Base-by-base conservation (phyloP, 1,140 invertebrate genomes). In the Hydropsyche tenuis region DNA sequence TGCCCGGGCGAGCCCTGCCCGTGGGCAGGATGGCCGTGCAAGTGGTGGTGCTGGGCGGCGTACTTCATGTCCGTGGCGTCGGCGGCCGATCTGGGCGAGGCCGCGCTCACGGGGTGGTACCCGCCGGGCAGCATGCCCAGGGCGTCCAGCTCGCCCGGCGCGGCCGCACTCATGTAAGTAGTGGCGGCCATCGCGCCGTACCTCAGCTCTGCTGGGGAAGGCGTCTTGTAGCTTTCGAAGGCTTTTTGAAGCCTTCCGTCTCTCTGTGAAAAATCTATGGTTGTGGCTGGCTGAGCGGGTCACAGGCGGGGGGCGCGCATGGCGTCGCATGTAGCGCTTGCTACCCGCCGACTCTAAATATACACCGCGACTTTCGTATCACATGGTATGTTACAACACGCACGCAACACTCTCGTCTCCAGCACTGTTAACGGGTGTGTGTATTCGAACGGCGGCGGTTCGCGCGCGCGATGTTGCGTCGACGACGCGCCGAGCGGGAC, bases 41-140 rank as follows among this genome's bases (percentile, higher is more conserved):
- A 90, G 88, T 86, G 87, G 81, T 92, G 90, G 80, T 93, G 92
- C 77, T 91, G 90, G 76, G 91, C 88, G 88, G 94, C 91, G 84
- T 97, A 97, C 85, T 97, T 97, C 94, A 97, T 96, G 83, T 97
- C 95, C 79, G 90, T 91, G 78, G 92, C 91, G 86, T 93, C 89
- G 81, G 92, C 89, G 79, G 89, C 89, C 78, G 90, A 92, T 78
- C 92, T 88, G 81, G 92, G 92, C 85, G 92, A 93, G 85, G 92
- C 93, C 80, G 89, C 88, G 80, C 90, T 90, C 71, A 89, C 88
- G 60, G 87, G 84, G 81, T 90, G 89, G 80, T 93, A 92, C 79
- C 89, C 89, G 79, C 90, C 90, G 85, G 90, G 89, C 80, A 90
- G 83, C 88, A 90, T 89, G 85, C 92, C 89, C 79, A 90, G 86